phyloP scores from a whole-genome alignment of 2,113 vertebrate species.

The Notothenia rossii region DNA sequence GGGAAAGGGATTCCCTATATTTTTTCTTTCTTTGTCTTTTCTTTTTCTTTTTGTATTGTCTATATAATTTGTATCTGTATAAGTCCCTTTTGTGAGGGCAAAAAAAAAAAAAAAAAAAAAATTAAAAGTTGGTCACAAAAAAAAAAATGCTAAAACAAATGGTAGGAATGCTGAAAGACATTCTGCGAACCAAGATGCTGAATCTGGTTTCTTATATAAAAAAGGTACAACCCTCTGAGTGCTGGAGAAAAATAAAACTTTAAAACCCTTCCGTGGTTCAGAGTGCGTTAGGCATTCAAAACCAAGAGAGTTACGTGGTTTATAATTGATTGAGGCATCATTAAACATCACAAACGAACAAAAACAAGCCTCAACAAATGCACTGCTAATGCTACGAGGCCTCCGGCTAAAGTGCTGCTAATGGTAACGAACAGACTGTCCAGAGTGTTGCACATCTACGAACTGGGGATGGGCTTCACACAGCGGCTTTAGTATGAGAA shows the following conservation, averaged over 20 bases:
- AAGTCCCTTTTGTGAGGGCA: no score
- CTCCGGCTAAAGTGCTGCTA: conserved; percentile 10
- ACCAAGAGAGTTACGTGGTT: conserved; percentile 57
- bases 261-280: conserved; percentile 32
- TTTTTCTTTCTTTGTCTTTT: no score
- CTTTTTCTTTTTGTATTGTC: no score
- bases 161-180: background rate
- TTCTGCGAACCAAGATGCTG: background rate
- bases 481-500: background rate
- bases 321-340: conserved; percentile 70
- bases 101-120: no score
- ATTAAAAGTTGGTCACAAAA: no score
- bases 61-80: no score
- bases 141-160: background rate
- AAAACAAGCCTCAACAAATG: conserved; percentile 52
- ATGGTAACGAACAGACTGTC: no score
- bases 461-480: background rate
- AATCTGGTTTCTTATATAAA: conserved; percentile 13
- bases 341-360: conserved; percentile 70
- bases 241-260: conserved; percentile 37
- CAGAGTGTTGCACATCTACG: conserved; percentile 8
- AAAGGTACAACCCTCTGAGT: conserved; percentile 10
- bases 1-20: no score
- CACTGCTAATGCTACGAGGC: conserved; percentile 50
- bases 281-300: conserved; percentile 57